Percentiles rank a stretch among this genome's conserved stretches.
phyloP scores from a whole-genome alignment of 2,113 vertebrate genomes.

The Gallinago media region DNA sequence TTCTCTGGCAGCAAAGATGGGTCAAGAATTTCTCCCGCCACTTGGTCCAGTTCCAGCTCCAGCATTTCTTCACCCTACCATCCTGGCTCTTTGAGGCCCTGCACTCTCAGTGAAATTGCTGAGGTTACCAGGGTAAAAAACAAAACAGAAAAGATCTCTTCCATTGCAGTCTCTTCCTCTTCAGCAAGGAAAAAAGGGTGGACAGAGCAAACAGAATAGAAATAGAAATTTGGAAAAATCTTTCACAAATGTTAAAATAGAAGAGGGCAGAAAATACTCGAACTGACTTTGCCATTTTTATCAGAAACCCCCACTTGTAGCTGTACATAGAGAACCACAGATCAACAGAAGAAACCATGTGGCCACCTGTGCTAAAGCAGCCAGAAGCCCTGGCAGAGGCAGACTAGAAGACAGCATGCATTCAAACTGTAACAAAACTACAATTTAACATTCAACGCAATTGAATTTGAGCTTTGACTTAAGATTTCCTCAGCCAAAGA shows the following conservation, averaged over 20 bases:
- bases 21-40: background rate
- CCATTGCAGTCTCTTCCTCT: background rate
- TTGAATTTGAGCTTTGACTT: background rate
- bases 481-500: background rate
- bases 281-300: background rate
- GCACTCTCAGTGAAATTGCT: background rate
- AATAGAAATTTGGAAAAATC: background rate
- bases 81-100: rapidly evolving
- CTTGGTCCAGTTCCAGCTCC: background rate
- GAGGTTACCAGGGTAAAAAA: background rate
- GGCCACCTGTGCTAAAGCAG: background rate
- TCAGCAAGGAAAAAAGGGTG: background rate
- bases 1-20: background rate
- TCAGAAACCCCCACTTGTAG: background rate
- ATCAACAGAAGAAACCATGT: background rate
- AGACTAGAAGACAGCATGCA: rapidly evolving
- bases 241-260: background rate
- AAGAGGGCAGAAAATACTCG: background rate
- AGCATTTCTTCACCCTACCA: background rate
- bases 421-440: background rate
- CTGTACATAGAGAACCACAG: rapidly evolving
- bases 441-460: background rate
- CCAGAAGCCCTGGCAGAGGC: background rate
- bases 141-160: background rate
- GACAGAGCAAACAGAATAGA: background rate